Conservation (phyloP, 2,113 vertebrate genomes). For the Gobio gobio region DNA sequence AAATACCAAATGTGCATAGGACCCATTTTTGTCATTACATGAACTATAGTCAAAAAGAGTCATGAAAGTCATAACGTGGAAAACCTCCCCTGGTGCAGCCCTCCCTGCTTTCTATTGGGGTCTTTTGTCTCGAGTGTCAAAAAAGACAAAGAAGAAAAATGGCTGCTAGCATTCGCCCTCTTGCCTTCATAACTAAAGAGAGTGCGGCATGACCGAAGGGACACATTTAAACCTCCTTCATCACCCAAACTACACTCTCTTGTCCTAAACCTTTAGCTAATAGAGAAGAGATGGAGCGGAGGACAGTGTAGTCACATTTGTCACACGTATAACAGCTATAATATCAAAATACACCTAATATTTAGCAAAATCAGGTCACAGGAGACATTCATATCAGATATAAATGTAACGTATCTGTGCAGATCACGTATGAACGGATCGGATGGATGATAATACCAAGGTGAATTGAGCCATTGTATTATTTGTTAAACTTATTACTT, state of each 20-base stretch:
- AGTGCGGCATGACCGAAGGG: conserved; percentile 8
- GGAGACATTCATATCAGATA: neutral
- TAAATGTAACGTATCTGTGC: neutral
- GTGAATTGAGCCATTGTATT: neutral
- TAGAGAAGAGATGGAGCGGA: neutral
- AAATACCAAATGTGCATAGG: conserved; percentile 16
- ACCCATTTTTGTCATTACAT: conserved; percentile 45
- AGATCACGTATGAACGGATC: neutral
- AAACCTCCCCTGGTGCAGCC: conserved; percentile 52
- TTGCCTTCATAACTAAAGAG: conserved; percentile 35
- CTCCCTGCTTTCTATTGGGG: conserved; percentile 55
- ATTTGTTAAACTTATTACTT: too few species aligned
- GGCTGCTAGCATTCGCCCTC: conserved; percentile 27
- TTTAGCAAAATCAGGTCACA: neutral
- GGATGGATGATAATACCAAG: neutral
- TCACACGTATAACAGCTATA: neutral
- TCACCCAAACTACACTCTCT: conserved; percentile 53
- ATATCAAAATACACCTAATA: neutral
- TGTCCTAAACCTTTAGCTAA: conserved; percentile 50
- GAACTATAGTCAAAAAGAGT: conserved; percentile 37
- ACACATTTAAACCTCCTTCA: conserved; percentile 45
- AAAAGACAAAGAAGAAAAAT: conserved; percentile 39
- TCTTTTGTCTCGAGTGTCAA: conserved; percentile 48
- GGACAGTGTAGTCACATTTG: neutral
- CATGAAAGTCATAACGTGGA: conserved; percentile 50